Base-by-base conservation (phyloP, 1,140 invertebrate species). In the Meloidogyne floridensis region DNA sequence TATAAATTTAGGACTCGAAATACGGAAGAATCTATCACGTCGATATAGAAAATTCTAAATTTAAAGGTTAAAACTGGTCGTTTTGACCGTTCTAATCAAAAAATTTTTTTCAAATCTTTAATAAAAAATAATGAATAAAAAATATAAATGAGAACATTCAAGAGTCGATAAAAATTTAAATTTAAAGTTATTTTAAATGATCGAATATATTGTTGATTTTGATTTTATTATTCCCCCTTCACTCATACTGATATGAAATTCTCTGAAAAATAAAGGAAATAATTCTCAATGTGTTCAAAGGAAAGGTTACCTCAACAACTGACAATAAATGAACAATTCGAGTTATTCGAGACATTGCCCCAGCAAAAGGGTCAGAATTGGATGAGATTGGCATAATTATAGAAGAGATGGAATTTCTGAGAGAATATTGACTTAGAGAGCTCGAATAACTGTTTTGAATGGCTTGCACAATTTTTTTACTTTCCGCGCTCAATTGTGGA, bases 361-460 rank as follows among this genome's bases (percentile, higher is more conserved):
- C 13, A 77, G 20, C 75, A 77, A 59, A 9, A 15, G 75, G 32
- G 32, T 20, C 8, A n/a, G n/a, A 42, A 43, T 18, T 42, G 11
- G n/a, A n/a, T 9, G 74, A 18, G 4, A n/a, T 20, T 43, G 51
- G 75, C 51, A n/a, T n/a, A 11, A 9, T 51, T 77, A 56, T 15
- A 3, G 32, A 15, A 51, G 20, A 15, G 53, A 59, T 32, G 8
- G 11, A 20, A 13, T 77, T 20, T 13, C 75, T 77, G 9, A 77
- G 75, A 18, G 75, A 15, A 43, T 56, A 54, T 77, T 77, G 51
- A 20, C 75, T 77, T 20, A 77, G 42, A n/a, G 75, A n/a, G 32
- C 75, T 43, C 32, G 65, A 13, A 15, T 77, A 13, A 59, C 51
- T 59, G 15, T 65, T 77, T 54, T 77, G 75, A 1, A 77, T 59